Conservation (phyloP, 2,113 vertebrate genomes). For the Clupea harengus region DNA sequence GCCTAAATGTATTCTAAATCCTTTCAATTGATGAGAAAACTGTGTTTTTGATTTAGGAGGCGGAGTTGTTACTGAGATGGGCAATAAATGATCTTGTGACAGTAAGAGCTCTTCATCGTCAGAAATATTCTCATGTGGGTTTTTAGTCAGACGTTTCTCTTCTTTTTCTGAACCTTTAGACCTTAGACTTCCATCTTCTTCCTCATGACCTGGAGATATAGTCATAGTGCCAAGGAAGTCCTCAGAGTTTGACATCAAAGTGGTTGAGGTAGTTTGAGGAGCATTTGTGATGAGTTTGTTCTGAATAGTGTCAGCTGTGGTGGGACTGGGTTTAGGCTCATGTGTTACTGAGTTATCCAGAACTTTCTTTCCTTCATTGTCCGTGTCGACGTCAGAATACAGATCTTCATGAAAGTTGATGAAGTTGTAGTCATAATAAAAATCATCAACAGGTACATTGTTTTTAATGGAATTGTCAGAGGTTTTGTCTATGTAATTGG, state of each 20-base stretch:
- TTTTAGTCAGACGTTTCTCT: background rate
- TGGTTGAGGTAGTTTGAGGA: constrained; percentile 20
- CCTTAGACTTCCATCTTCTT: background rate
- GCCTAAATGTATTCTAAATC: background rate
- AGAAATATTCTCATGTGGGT: constrained; percentile 3
- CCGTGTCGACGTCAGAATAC: constrained; percentile 66
- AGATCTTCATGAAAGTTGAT: constrained; percentile 95
- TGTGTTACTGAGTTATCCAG: constrained; percentile 39
- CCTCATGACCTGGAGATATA: background rate
- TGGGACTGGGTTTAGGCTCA: constrained; percentile 35
- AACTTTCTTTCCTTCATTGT: constrained; percentile 43
- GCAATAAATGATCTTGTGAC: constrained; percentile 58
- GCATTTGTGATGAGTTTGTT: constrained; percentile 13
- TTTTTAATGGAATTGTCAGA: constrained; percentile 47
- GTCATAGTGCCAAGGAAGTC: background rate
- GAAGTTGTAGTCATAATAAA: constrained; percentile 98
- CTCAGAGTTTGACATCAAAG: constrained; percentile 21
- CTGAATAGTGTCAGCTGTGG: constrained; percentile 29
- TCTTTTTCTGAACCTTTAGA: background rate
- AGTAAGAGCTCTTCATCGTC: constrained; percentile 40
- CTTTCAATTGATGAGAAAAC: constrained; percentile 34
- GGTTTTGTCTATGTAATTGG: constrained; percentile 61
- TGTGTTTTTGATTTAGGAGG: constrained; percentile 36
- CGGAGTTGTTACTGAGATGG: constrained; percentile 48
- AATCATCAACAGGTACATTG: constrained; percentile 83